Base-by-base conservation (phyloP, 2,113 vertebrate species). In the Mohoua ochrocephala region DNA sequence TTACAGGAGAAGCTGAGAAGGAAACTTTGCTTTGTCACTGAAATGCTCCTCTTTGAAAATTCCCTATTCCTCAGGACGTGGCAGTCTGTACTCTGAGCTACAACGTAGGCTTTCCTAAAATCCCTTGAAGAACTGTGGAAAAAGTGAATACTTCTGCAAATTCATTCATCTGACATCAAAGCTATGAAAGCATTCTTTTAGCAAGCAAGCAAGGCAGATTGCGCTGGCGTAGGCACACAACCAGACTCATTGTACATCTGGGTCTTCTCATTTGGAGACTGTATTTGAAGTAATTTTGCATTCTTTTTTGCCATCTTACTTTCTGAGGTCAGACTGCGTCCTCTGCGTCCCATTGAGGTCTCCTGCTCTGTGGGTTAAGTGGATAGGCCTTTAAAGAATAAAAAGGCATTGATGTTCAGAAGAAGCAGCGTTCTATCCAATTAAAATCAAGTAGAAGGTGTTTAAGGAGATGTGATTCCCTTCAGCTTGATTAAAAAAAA, bases 121-220 rank as follows among this genome's bases (percentile, higher is more conserved):
- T 69, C 88, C 63, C 93, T 88, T 87, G 89, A 93, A 95, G 89
- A 94, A 79, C 83, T 84, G 64, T 78, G 76, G 75, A 93, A 64
- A 69, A 94, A 94, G 30, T 80, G 79, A 94, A 80, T 93, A 80
- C 77, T 96, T 85, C 84, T 95, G 92, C 82, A 94, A 69, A 94
- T 96, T 96, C 78, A 87, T 97, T 95, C 81, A 75, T 92, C 77
- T 78, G 84, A 87, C 91, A 95, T 96, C 95, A 95, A 93, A 95
- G 74, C 81, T 93, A 35, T 87, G 89, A 84, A 94, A 74, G 70
- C 64, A 90, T 93, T 94, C 83, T 85, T 95, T 87, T 84, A 96
- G 82, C 81, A 83, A 94, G 89, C 81, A 64, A 87, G 84, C 13
- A 1, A 77, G 78, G 68, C 87, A 65, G 71, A 94, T 92, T 84